Conservation (phyloP, 1,140 invertebrate genomes). For the Zaprionus lachaisei region DNA sequence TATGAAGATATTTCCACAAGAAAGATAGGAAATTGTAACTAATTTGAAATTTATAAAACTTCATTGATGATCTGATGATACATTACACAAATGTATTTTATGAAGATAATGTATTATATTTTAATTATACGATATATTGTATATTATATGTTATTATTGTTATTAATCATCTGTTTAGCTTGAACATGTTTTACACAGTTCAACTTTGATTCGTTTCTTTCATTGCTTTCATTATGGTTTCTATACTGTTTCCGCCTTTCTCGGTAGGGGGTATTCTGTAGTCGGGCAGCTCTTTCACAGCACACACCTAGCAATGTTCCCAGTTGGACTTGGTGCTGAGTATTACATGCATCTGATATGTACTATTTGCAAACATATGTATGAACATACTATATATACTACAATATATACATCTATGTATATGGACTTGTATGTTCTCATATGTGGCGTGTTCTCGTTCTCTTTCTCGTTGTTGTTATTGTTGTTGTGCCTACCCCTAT, state of each 20-base stretch:
- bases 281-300: background rate
- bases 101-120: background rate
- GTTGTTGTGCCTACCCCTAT: slow-evolving; percentile 41
- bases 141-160: background rate
- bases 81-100: too few species aligned
- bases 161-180: too few species aligned
- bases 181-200: background rate
- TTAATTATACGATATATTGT: background rate
- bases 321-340: background rate
- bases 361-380: too few species aligned
- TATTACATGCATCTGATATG: background rate
- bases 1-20: too few species aligned
- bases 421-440: slow-evolving; percentile 9
- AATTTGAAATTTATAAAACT: too few species aligned
- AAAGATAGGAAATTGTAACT: too few species aligned
- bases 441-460: slow-evolving; percentile 12
- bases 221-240: background rate
- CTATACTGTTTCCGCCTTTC: background rate
- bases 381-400: background rate
- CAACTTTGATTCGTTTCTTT: background rate
- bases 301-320: background rate
- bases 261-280: background rate
- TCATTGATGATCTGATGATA: too few species aligned
- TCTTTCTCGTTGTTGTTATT: slow-evolving; percentile 7
- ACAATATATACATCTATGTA: background rate